Percentiles rank a stretch among this genome's conserved stretches.
phyloP scores from a whole-genome alignment of 2,113 vertebrate species.

The Tyto alba region DNA sequence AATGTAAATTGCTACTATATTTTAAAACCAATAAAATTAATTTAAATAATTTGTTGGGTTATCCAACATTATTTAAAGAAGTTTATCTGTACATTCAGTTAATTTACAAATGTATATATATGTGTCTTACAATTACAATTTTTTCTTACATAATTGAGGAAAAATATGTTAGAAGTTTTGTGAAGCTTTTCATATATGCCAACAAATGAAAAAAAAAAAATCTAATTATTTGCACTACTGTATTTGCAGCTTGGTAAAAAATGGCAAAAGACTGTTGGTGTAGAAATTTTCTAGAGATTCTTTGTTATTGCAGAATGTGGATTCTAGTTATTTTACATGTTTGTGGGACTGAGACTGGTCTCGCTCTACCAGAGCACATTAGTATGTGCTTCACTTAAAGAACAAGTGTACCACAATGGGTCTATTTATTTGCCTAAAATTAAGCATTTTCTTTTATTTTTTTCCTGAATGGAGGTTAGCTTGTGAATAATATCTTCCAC shows the following conservation, averaged over 20 bases:
- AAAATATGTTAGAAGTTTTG: background rate
- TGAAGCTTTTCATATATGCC: background rate
- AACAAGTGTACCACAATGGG: fast-evolving
- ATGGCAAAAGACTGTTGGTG: background rate
- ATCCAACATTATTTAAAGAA: background rate
- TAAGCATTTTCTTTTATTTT: background rate
- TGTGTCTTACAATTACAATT: background rate
- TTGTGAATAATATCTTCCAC: background rate
- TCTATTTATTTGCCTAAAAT: background rate
- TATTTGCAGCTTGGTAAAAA: background rate
- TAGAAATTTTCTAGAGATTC: background rate
- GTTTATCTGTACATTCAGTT: background rate
- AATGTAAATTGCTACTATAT: background rate
- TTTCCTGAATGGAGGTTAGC: background rate
- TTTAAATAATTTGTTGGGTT: background rate
- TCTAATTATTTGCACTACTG: background rate
- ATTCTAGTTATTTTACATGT: background rate
- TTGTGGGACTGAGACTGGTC: background rate
- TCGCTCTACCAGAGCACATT: background rate
- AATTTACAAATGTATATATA: background rate
- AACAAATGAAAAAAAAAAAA: background rate
- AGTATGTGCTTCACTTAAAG: background rate
- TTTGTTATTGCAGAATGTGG: background rate
- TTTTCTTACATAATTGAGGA: background rate
- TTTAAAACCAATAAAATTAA: background rate